Evolutionary conservation across 2,113 vertebrate genomes (phyloP), one percentile per base, ranked within the genome.

Genomic region (Xiphophorus maculatus): DNA sequence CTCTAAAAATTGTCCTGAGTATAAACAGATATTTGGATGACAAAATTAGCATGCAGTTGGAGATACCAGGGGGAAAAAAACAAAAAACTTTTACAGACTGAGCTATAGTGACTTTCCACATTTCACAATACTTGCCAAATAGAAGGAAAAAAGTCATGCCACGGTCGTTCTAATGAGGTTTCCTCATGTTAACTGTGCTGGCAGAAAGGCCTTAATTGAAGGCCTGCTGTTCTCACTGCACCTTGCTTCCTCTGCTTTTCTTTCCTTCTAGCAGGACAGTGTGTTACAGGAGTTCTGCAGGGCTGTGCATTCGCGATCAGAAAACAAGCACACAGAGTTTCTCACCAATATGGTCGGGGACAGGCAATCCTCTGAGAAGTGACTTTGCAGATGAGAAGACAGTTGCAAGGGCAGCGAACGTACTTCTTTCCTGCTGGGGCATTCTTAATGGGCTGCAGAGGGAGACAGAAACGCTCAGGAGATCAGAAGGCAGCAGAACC

Each of bases 351-450:
- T 7, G 95, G 95, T 65, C 97, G 94, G 63, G 96, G 97, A 72
- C 96, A 97, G 78, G 96, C 96, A 71, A 96, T 97, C 89, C 96
- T 92, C 84, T 97, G 96, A 68, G 96, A 98, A 9, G 96, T 96
- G 87, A 97, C 96, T 93, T 97, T 97, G 93, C 96, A 97, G 92
- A 97, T 97, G 88, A 98, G 95, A 74, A 97, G 95, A 84, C 96
- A 97, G 91, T 97, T 97, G 90, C 96, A 97, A 63, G 96, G 96
- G 77, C 96, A 97, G 73, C 96, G 94, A 13, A 97, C 96, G 60
- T 98, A 97, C 90, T 97, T 97, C 93, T 98, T 97, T 77, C 97
- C 96, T 40, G 95, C 94, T 3, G 96, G 97, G 74, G 96, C 96
- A 75, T 97, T 97, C 92, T 97, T 97, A 90, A 97, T 97, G 76